phyloP scores from a whole-genome alignment of 2,113 vertebrate species.

The Grallaria varia region DNA sequence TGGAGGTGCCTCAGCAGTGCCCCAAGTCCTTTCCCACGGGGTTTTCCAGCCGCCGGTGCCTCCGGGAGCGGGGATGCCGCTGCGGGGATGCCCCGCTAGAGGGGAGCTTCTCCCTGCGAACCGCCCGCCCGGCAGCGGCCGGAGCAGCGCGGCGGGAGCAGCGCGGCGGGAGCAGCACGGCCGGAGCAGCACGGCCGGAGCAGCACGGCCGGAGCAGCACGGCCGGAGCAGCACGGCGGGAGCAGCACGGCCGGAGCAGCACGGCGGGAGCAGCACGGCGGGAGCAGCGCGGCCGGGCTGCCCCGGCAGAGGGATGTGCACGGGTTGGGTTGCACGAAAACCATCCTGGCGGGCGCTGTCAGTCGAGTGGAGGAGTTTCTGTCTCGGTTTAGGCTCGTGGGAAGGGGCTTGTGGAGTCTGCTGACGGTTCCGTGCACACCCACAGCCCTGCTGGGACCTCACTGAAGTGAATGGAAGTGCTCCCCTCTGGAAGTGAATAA shows the following conservation, averaged over 20 bases:
- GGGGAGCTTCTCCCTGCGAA: constrained; percentile 37
- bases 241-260: not conserved
- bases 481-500: not conserved
- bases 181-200: no score
- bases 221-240: not conserved
- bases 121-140: rapidly evolving
- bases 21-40: no score
- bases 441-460: not conserved
- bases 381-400: not conserved
- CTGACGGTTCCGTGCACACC: rapidly evolving
- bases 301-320: rapidly evolving
- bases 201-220: no score
- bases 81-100: constrained; percentile 23
- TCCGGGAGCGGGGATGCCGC: not conserved
- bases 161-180: not conserved
- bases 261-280: no score
- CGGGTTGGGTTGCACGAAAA: rapidly evolving
- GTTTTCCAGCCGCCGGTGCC: not conserved
- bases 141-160: not conserved
- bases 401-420: rapidly evolving
- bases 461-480: no score
- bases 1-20: not conserved
- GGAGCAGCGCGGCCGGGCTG: not conserved
- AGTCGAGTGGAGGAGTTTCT: not conserved
- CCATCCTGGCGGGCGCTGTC: rapidly evolving